Base-by-base conservation (phyloP, 1,140 invertebrate species). In the Drosophila teissieri region DNA sequence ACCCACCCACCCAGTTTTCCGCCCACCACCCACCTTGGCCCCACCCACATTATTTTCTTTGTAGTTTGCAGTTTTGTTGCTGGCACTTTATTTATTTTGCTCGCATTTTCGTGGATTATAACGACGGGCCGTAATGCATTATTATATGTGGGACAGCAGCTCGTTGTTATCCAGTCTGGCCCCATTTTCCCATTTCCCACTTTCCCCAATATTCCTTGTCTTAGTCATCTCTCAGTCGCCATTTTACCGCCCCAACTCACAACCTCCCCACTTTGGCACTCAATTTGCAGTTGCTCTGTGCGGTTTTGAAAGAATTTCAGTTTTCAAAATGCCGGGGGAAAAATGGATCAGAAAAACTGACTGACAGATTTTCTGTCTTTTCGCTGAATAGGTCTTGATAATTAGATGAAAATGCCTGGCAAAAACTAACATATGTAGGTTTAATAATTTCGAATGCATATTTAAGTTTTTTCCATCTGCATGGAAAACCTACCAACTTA, bases 31-130 rank as follows among this genome's bases (percentile, higher is more conserved):
- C 34, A 4, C 15, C 15, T n/a, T 55, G 37, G 14, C 39, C 37
- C 34, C 36, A 31, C 52, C 52, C 58, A 62, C 15, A 24, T 46
- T 12, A n/a, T 10, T 31, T 31, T 31, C 31, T 31, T 27, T 27
- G 42, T 22, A 45, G 42, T 39, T 31, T 12, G 45, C 37, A 51
- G 46, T 61, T 57, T 39, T 42, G 42, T 42, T 48, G 61, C 31
- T 37, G 44, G 3, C 56, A 63, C 77, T 53, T 67, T 73, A 61
- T 67, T 79, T 60, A 73, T 72, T 61, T 61, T 80, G 57, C 53
- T 60, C 53, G 46, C 44, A 58, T 76, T 81, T 80, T 55, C 57
- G 40, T 70, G 72, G 72, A 60, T 63, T 63, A 76, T 80, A 62
- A 15, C 44, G 56, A 27, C 37, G 48, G n/a, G 24, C 48, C 24